phyloP scores from a whole-genome alignment of 2,888 invertebrate genomes.

The Agriopis aurantiaria region DNA sequence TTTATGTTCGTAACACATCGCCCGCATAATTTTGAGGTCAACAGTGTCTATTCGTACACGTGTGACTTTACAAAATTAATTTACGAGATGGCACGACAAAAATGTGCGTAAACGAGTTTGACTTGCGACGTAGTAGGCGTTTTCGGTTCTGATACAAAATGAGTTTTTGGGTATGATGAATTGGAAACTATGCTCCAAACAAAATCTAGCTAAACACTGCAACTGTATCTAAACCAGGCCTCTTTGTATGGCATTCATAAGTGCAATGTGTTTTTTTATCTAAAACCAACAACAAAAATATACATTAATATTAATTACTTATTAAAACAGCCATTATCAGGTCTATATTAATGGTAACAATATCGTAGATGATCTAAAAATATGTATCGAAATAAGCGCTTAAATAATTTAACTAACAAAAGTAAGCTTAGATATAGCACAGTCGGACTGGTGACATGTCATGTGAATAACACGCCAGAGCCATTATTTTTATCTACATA shows the following conservation, averaged over 20 bases:
- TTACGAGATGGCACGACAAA: conserved; percentile 26
- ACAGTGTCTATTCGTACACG: conserved; percentile 34
- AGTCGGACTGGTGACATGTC: too few species aligned
- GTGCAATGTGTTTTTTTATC: too few species aligned
- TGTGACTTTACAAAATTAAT: conserved; percentile 25
- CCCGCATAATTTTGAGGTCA: conserved; percentile 52
- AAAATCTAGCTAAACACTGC: not conserved
- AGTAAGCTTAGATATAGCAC: too few species aligned
- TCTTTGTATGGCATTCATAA: too few species aligned
- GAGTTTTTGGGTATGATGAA: not conserved
- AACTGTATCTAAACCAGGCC: too few species aligned
- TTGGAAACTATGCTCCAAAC: not conserved
- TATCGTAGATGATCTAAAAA: too few species aligned
- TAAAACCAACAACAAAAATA: too few species aligned
- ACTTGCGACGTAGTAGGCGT: conserved; percentile 5
- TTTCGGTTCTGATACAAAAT: not conserved
- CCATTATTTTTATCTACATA: not conserved
- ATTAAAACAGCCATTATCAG: too few species aligned
- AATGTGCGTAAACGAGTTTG: conserved; percentile 24
- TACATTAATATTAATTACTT: too few species aligned
- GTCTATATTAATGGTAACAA: too few species aligned
- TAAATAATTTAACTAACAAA: too few species aligned
- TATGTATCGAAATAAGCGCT: too few species aligned
- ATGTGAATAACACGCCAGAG: not conserved
- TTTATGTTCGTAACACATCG: conserved; percentile 31